These are phyloP conservation scores for Nymphalis polychloros DNA, from an alignment of 2,888 invertebrate species.

Conservation along the genomic window DNA sequence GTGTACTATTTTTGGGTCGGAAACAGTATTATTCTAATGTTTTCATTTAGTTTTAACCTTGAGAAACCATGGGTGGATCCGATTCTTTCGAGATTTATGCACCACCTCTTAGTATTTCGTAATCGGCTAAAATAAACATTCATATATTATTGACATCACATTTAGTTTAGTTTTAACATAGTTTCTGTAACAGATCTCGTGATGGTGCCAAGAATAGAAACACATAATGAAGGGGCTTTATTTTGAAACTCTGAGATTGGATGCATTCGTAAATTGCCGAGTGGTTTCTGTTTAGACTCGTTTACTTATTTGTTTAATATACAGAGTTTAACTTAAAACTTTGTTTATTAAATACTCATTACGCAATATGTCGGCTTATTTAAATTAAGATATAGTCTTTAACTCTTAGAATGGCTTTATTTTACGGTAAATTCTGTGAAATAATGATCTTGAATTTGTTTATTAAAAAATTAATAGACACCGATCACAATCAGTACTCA, in stretches of 20 bases:
- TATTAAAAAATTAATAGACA: too few species aligned
- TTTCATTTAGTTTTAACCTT: slow-evolving; percentile 65
- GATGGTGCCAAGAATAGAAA: slow-evolving; percentile 65
- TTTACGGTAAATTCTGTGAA: too few species aligned
- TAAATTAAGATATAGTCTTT: too few species aligned
- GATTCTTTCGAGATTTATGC: slow-evolving; percentile 70
- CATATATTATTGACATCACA: slow-evolving; percentile 79
- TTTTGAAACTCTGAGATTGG: slow-evolving; percentile 58
- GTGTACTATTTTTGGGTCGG: slow-evolving; percentile 66
- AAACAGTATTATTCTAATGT: slow-evolving; percentile 64
- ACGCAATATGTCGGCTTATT: too few species aligned
- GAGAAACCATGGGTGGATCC: slow-evolving; percentile 58
- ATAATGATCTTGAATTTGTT: too few species aligned
- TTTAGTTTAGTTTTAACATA: slow-evolving; percentile 58
- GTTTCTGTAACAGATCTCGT: slow-evolving; percentile 53
- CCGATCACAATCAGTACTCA: too few species aligned
- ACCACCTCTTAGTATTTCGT: slow-evolving; percentile 69
- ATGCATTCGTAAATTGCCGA: slow-evolving; percentile 47
- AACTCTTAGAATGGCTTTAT: too few species aligned
- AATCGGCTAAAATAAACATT: slow-evolving; percentile 78
- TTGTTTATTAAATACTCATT: neutral
- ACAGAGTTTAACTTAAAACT: neutral
- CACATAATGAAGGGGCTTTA: slow-evolving; percentile 67
- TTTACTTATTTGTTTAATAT: slow-evolving; percentile 3
- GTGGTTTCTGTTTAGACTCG: slow-evolving; percentile 16